phyloP scores from a whole-genome alignment of 2,113 vertebrate species.

The Neolamprologus hecqui region DNA sequence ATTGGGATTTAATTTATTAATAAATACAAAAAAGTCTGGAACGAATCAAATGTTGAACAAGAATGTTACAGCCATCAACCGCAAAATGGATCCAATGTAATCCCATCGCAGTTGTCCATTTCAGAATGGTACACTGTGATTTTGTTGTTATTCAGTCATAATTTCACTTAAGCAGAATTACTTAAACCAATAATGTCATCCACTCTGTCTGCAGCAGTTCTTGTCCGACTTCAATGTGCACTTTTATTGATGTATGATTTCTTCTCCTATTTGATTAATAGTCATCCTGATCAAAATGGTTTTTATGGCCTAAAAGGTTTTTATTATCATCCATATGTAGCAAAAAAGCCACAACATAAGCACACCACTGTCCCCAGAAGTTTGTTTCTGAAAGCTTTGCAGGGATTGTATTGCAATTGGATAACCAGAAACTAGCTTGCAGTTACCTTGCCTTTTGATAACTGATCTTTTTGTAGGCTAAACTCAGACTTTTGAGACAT shows the following conservation, averaged over 20 bases:
- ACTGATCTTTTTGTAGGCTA: neutral
- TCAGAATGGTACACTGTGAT: neutral
- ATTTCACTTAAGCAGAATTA: neutral
- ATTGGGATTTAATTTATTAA: neutral
- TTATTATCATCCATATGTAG: neutral
- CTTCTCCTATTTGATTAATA: neutral
- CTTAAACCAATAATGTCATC: neutral
- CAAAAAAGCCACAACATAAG: neutral
- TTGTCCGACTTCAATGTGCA: neutral
- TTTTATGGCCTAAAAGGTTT: neutral
- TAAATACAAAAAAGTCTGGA: neutral
- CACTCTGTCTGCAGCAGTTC: neutral
- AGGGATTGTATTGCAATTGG: neutral
- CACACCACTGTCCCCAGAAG: neutral
- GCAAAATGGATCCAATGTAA: neutral
- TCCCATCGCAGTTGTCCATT: neutral
- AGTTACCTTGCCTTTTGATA: neutral
- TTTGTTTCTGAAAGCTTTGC: neutral
- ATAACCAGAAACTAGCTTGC: neutral
- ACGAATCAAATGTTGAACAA: neutral
- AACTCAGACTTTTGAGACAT: neutral
- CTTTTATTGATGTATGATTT: neutral
- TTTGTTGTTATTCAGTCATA: neutral
- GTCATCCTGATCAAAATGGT: neutral
- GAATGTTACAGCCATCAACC: neutral